These are phyloP conservation scores for Fragum whitleyi DNA, from an alignment of 2,888 invertebrate species.

Conservation along the genomic window DNA sequence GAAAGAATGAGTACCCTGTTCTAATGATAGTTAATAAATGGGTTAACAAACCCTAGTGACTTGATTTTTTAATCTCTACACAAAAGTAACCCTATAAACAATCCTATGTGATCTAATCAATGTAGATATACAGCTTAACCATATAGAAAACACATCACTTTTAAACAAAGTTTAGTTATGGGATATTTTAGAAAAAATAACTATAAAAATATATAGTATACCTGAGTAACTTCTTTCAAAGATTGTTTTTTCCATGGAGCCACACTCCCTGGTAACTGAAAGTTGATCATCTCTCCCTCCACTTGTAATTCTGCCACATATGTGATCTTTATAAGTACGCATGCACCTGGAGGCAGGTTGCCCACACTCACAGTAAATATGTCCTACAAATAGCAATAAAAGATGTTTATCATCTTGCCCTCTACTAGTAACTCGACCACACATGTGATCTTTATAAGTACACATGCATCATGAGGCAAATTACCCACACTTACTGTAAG, in stretches of 20 bases:
- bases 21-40: too few species aligned
- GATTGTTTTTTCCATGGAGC: constrained; percentile 83
- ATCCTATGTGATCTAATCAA: too few species aligned
- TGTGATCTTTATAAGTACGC: constrained; percentile 85
- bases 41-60: too few species aligned
- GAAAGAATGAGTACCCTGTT: too few species aligned
- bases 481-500: constrained; percentile 86
- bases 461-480: constrained; percentile 82
- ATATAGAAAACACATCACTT: too few species aligned
- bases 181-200: too few species aligned
- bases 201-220: too few species aligned
- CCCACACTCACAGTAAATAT: constrained; percentile 85
- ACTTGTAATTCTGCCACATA: constrained; percentile 85
- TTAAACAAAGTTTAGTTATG: too few species aligned
- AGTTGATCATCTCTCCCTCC: constrained; percentile 83
- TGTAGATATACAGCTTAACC: too few species aligned
- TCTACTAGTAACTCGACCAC: constrained; percentile 85
- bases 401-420: constrained; percentile 81
- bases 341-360: constrained; percentile 84
- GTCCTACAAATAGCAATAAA: constrained; percentile 76
- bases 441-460: constrained; percentile 85
- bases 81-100: too few species aligned
- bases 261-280: constrained; percentile 83
- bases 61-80: too few species aligned
- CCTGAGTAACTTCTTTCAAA: constrained; percentile 78